Percentiles rank a stretch among this genome's conserved stretches.
phyloP scores from a whole-genome alignment of 2,113 vertebrate genomes.

The Phylloscopus whistleri region DNA sequence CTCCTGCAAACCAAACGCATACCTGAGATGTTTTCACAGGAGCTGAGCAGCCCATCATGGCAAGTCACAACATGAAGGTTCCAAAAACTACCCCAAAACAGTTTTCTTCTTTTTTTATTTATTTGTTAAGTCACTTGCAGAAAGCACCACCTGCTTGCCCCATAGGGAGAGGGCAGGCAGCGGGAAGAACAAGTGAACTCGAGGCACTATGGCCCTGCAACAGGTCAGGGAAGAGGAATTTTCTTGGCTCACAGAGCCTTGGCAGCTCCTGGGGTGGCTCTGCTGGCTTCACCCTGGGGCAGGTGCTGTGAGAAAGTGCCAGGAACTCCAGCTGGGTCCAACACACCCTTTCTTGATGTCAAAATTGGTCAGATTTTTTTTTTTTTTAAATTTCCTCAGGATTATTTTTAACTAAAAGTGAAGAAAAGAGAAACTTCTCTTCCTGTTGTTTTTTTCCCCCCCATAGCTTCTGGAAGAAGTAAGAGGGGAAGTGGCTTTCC shows the following conservation, averaged over 20 bases:
- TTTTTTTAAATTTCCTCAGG: background rate
- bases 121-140: background rate
- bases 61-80: background rate
- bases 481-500: background rate
- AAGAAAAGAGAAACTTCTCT: slow-evolving; percentile 35
- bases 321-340: background rate
- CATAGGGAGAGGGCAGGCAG: background rate
- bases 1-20: rapidly evolving
- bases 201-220: background rate
- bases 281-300: background rate
- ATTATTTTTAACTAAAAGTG: slow-evolving; percentile 39
- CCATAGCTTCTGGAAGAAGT: background rate
- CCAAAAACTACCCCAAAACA: background rate
- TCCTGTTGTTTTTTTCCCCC: background rate
- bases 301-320: background rate
- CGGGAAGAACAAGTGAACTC: rapidly evolving
- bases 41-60: background rate
- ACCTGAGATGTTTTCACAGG: background rate
- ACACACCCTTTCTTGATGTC: background rate
- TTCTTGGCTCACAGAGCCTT: background rate
- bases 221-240: background rate
- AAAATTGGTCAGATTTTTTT: background rate
- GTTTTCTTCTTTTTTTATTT: background rate
- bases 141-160: background rate
- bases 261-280: background rate